Conservation (phyloP, 2,888 invertebrate genomes). For the Platerodrilus igneus region DNA sequence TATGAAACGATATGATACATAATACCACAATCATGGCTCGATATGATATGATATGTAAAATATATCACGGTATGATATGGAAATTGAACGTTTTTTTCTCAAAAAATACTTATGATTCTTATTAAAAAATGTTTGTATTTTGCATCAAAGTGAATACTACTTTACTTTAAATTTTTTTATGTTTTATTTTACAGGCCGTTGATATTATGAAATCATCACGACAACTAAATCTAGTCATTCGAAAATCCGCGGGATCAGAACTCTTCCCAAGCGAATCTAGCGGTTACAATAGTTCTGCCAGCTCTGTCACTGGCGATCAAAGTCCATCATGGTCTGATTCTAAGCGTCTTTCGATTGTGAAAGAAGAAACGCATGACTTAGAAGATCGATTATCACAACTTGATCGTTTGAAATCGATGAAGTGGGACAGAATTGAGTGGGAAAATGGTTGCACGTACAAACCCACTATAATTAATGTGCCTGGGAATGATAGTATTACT, state of each 20-base stretch:
- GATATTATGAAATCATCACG: slow-evolving; percentile 74
- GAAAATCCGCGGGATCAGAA: slow-evolving; percentile 74
- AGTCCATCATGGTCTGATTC: slow-evolving; percentile 64
- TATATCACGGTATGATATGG: too few relatives aligned
- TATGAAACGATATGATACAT: too few relatives aligned
- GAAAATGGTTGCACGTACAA: slow-evolving; percentile 55
- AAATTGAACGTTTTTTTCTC: too few relatives aligned
- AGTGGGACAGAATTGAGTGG: slow-evolving; percentile 50
- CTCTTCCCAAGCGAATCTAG: slow-evolving; percentile 78
- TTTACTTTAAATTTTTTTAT: not conserved
- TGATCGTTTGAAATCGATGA: slow-evolving; percentile 34
- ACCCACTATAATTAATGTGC: slow-evolving; percentile 68
- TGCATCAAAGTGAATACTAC: too few relatives aligned
- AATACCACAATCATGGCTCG: too few relatives aligned
- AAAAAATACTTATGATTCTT: not conserved
- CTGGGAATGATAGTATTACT: slow-evolving; percentile 67
- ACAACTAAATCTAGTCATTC: slow-evolving; percentile 69
- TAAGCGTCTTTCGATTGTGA: slow-evolving; percentile 66
- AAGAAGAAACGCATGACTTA: slow-evolving; percentile 63
- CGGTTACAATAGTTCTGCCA: slow-evolving; percentile 81
- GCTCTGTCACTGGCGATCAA: slow-evolving; percentile 72
- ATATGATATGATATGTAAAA: too few relatives aligned
- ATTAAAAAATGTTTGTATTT: not conserved
- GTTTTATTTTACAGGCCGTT: slow-evolving; percentile 67
- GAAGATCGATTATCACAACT: slow-evolving; percentile 50